Base-by-base conservation (phyloP, 2,113 vertebrate genomes). In the Quiscalus mexicanus region DNA sequence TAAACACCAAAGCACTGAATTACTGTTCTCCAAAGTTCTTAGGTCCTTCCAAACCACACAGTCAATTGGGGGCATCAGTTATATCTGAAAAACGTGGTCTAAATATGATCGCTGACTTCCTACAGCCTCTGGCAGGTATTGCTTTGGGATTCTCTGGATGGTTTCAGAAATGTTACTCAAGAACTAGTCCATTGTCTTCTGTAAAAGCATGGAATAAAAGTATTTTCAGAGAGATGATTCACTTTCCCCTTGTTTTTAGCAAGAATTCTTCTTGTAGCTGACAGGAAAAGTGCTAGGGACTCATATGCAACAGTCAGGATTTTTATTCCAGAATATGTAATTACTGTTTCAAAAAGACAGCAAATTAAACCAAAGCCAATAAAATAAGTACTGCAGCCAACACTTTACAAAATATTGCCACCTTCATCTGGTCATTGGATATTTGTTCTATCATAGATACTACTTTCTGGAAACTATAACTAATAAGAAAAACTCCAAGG, bases 141-240 rank as follows among this genome's bases (percentile, higher is more conserved):
- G 59, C 9, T 24, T 42, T 39, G 27, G 50, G 67, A 44, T 88
- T 77, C 47, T 58, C 23, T 19, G 12, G 25, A 39, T 30, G 53
- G 10, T n/a, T 92, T 90, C 77, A 42, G 28, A 67, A 88, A 65
- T 62, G 5, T 62, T 74, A 31, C 33, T 64, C 55, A 89, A 70
- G 55, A 70, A 74, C 45, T 84, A 41, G 45, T 31, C 45, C 25
- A 27, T 4, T 45, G 52, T 77, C 50, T 73, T 87, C 53, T 24
- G 9, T 31, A 73, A 91, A 91, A 68, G 56, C 10, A 62, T 16
- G 77, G 27, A 75, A 52, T 44, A 33, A 16, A 91, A 93, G 27
- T 49, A 31, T 73, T 85, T 92, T 88, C 63, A 90, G 75, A 65
- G 31, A 74, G 50, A 33, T 80, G 0, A 80, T 88, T 92, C 63